These are phyloP conservation scores for Callimorpha dominula DNA, from an alignment of 2,888 invertebrate genomes.

Conservation along the genomic window DNA sequence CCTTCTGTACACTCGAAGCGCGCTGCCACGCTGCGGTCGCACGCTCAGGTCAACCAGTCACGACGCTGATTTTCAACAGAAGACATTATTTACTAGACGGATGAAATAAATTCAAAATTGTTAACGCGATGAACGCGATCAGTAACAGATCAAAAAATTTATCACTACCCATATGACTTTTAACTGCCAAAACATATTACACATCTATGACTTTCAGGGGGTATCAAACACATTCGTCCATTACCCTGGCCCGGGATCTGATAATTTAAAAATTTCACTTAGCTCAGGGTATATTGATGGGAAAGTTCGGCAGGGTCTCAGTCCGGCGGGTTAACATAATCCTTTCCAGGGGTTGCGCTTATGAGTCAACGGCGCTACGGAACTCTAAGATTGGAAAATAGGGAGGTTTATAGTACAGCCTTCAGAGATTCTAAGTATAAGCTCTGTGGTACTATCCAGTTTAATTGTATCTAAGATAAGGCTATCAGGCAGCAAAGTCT, in stretches of 20 bases:
- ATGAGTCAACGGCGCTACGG: background rate
- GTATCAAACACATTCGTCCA: background rate
- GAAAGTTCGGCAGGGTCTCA: background rate
- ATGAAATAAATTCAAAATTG: background rate
- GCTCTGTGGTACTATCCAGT: too few species aligned
- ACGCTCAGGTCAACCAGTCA: conserved; percentile 27
- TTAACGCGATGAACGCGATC: background rate
- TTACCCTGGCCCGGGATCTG: background rate
- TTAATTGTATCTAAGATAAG: background rate
- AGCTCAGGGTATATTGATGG: background rate
- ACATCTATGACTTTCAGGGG: background rate
- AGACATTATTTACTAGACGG: background rate
- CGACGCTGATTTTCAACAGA: conserved; percentile 9
- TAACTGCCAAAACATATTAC: background rate
- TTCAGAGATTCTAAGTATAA: too few species aligned
- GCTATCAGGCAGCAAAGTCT: background rate
- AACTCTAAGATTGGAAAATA: too few species aligned
- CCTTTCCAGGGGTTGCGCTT: background rate
- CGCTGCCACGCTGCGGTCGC: conserved; percentile 13
- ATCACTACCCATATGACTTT: background rate
- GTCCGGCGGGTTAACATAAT: background rate
- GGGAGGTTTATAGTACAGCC: too few species aligned
- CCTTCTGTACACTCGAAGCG: background rate
- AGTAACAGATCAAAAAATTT: background rate
- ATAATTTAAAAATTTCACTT: background rate